phyloP scores from a whole-genome alignment of 1,140 invertebrate genomes.

The Drosophila ohnishii region DNA sequence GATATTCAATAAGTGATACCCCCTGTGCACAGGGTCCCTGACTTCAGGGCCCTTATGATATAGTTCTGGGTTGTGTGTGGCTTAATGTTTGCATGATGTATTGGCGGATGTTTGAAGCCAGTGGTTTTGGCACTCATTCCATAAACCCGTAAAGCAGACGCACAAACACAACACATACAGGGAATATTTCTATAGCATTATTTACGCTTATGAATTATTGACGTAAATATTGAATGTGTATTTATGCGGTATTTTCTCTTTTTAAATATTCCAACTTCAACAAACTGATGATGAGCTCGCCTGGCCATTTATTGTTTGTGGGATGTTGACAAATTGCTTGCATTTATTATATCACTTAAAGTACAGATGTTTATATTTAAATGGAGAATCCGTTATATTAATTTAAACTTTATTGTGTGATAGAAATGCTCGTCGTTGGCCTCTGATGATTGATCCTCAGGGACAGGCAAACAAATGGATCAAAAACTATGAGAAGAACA shows the following conservation, averaged over 20 bases:
- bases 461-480: conserved; percentile 97
- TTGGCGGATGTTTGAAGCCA: conserved; percentile 53
- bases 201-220: conserved; percentile 61
- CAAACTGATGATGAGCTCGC: conserved; percentile 29
- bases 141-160: conserved; percentile 20
- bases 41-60: conserved; percentile 13
- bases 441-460: conserved; percentile 97
- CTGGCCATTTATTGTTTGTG: conserved; percentile 2
- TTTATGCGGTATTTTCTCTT: conserved; percentile 49
- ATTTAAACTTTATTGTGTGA: conserved; percentile 24
- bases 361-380: conserved; percentile 4
- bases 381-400: background rate
- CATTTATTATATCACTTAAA: conserved; percentile 25
- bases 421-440: conserved; percentile 93
- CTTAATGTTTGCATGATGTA: conserved; percentile 56
- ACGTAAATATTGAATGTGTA: conserved; percentile 57
- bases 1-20: background rate
- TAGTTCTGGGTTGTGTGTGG: conserved; percentile 53
- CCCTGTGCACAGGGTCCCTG: background rate
- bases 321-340: conserved; percentile 34
- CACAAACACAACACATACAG: conserved; percentile 3
- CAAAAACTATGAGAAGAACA: conserved; percentile 95
- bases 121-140: conserved; percentile 28
- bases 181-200: conserved; percentile 57
- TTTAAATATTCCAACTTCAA: conserved; percentile 54